phyloP scores from a whole-genome alignment of 2,888 invertebrate genomes.

The Synergus japonicus region DNA sequence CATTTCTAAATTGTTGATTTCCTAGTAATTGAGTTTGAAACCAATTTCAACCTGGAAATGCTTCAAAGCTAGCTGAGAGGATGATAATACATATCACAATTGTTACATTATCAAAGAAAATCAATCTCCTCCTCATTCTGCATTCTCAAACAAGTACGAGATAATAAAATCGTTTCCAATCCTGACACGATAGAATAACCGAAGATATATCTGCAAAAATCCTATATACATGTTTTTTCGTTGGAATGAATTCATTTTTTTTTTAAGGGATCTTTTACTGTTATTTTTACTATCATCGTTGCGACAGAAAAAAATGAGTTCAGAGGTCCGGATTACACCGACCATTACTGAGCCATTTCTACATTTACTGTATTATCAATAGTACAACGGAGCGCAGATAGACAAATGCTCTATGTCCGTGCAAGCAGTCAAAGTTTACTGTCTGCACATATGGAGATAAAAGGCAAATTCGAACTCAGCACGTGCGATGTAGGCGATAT shows the following conservation, averaged over 20 bases:
- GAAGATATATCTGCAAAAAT: not conserved
- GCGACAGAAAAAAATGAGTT: not conserved
- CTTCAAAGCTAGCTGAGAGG: conserved; percentile 3
- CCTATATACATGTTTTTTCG: too few species aligned
- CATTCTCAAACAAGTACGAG: not conserved
- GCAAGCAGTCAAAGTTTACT: conserved; percentile 44
- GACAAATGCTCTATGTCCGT: conserved; percentile 15
- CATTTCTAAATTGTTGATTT: conserved; percentile 33
- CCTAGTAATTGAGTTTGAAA: conserved; percentile 37
- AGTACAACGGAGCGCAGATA: not conserved
- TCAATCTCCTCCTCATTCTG: not conserved
- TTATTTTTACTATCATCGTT: not conserved
- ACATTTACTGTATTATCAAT: not conserved
- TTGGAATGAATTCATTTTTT: too few species aligned
- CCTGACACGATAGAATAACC: not conserved
- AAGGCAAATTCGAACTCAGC: conserved; percentile 49
- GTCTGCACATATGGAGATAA: conserved; percentile 46
- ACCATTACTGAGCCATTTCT: not conserved
- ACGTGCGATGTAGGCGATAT: conserved; percentile 50
- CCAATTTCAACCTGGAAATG: conserved; percentile 16
- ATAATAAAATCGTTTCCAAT: not conserved
- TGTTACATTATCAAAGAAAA: not conserved
- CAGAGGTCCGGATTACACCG: not conserved
- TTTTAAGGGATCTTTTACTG: not conserved
- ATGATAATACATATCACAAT: conserved; percentile 2